These are phyloP conservation scores for Adineta ricciae DNA, from an alignment of 2,888 invertebrate species.

Conservation along the genomic window DNA sequence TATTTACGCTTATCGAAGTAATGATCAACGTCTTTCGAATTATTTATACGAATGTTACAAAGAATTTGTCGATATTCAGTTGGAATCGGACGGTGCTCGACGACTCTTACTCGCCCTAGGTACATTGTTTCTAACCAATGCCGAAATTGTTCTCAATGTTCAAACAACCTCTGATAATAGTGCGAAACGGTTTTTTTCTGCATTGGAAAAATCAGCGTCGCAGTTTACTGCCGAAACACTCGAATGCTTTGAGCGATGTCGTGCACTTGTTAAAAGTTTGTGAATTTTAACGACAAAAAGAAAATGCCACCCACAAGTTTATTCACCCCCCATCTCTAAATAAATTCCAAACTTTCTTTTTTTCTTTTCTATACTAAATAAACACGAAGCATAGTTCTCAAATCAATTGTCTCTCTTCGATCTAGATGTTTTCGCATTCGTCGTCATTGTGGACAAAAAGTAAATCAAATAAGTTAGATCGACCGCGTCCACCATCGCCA, in stretches of 20 bases:
- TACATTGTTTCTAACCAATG: background rate
- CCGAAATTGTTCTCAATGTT: background rate
- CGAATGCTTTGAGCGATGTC: background rate
- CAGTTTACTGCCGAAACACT: background rate
- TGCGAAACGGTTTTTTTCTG: background rate
- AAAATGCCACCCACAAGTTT: too few relatives aligned
- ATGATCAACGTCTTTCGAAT: conserved; percentile 2
- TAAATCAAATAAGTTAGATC: background rate
- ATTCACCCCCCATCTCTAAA: too few relatives aligned
- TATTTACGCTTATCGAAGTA: background rate
- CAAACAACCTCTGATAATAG: background rate
- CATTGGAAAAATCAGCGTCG: background rate
- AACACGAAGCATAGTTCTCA: background rate
- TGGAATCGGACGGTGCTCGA: background rate
- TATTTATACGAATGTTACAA: background rate
- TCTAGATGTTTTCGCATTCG: background rate
- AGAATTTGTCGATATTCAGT: background rate
- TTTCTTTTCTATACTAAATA: background rate
- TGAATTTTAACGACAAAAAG: background rate
- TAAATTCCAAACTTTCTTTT: background rate
- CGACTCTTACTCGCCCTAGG: background rate
- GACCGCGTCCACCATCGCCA: background rate
- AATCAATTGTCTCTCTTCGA: background rate
- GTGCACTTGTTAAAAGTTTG: background rate
- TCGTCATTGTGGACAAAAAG: background rate